Conservation (phyloP, 2,113 vertebrate genomes). For the Acrocephalus arundinaceus region DNA sequence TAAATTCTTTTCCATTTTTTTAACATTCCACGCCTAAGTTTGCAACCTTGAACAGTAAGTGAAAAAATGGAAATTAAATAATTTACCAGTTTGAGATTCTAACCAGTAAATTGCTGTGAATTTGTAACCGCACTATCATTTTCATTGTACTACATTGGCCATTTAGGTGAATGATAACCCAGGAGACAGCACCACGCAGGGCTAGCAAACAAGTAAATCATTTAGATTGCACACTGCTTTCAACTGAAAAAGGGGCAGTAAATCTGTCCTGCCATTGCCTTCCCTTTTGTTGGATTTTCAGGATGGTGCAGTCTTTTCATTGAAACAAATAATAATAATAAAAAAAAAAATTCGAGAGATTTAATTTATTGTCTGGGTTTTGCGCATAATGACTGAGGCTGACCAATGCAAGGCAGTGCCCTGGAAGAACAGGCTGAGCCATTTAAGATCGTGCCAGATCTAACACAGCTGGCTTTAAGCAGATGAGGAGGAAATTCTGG, state of each 20-base stretch:
- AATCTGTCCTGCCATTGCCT: constrained; percentile 59
- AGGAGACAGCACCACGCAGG: constrained; percentile 67
- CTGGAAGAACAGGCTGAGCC: constrained; percentile 55
- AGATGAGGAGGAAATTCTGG: background rate
- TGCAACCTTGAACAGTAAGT: constrained; percentile 55
- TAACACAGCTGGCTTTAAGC: background rate
- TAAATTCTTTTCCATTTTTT: constrained; percentile 15
- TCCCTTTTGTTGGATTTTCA: constrained; percentile 66
- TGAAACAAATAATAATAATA: constrained; percentile 33
- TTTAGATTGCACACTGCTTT: constrained; percentile 64
- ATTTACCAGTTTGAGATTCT: constrained; percentile 63
- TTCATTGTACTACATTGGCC: constrained; percentile 68
- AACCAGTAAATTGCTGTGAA: constrained; percentile 62
- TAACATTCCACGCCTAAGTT: constrained; percentile 4
- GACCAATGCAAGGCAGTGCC: constrained; percentile 35
- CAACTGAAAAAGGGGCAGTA: constrained; percentile 63
- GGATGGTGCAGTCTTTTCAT: constrained; percentile 54
- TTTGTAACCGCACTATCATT: constrained; percentile 56
- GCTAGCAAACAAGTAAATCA: constrained; percentile 72
- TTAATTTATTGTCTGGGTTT: constrained; percentile 59
- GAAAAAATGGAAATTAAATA: constrained; percentile 66
- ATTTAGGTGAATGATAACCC: constrained; percentile 68
- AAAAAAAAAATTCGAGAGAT: constrained; percentile 13
- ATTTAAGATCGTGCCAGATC: constrained; percentile 44
- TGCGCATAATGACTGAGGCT: constrained; percentile 56